These are phyloP conservation scores for Girardia tigrina DNA, from an alignment of 2,888 invertebrate genomes.

Conservation along the genomic window DNA sequence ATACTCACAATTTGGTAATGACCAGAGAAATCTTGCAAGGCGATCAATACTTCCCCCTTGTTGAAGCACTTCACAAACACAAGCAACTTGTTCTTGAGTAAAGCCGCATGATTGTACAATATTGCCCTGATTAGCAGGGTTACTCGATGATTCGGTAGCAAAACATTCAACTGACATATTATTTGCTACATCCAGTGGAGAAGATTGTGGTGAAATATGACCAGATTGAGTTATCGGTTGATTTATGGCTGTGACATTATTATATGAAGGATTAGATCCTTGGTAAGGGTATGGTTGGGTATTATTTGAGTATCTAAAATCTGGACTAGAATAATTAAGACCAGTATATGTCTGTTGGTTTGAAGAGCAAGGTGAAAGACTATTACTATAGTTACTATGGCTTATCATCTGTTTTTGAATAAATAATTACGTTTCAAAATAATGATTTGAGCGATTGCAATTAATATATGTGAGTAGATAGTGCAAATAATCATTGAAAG, in stretches of 20 bases:
- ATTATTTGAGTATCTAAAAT: background rate
- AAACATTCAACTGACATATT: background rate
- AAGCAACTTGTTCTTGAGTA: constrained; percentile 89
- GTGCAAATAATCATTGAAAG: background rate
- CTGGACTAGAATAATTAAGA: background rate
- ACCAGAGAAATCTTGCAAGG: constrained; percentile 76
- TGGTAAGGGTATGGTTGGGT: background rate
- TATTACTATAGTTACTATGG: background rate
- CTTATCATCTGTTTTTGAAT: background rate
- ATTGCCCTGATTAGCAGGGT: background rate
- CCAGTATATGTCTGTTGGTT: background rate
- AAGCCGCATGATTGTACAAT: constrained; percentile 52
- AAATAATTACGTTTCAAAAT: background rate
- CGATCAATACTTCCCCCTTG: constrained; percentile 83
- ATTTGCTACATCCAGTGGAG: background rate
- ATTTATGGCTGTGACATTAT: background rate
- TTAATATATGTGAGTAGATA: background rate
- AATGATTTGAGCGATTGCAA: background rate
- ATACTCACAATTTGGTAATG: constrained; percentile 83
- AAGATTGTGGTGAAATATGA: background rate
- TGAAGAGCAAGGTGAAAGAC: background rate
- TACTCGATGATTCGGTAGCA: background rate
- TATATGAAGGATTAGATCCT: background rate
- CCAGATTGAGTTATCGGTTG: background rate
- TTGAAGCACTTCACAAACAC: constrained; percentile 83